A percentile compares a stretch with the other conserved stretches of the same genome.
Conservation (phyloP, 2,888 invertebrate genomes). For the Chymomyza fuscimana region DNA sequence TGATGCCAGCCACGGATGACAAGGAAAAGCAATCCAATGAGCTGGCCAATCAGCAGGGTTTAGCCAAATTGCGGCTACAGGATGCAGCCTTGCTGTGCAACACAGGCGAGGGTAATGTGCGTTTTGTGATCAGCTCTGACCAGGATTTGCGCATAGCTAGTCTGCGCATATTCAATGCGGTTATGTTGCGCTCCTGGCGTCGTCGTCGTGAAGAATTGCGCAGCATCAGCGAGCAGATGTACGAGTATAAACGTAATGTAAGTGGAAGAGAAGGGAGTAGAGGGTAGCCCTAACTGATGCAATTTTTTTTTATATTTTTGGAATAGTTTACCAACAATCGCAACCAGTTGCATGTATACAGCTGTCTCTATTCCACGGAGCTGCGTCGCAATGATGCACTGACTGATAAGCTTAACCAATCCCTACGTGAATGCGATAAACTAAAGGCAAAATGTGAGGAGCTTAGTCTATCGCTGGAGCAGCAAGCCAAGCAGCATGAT, state of each 20-base stretch:
- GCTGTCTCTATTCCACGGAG: slow-evolving; percentile 75
- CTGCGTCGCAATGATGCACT: slow-evolving; percentile 76
- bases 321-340: slow-evolving; percentile 72
- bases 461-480: slow-evolving; percentile 58
- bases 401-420: slow-evolving; percentile 62
- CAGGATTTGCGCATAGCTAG: slow-evolving; percentile 71
- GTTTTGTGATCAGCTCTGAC: slow-evolving; percentile 39
- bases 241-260: slow-evolving; percentile 70
- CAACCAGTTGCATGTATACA: slow-evolving; percentile 77
- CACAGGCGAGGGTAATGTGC: slow-evolving; percentile 29
- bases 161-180: slow-evolving; percentile 75
- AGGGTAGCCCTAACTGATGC: too few relatives aligned
- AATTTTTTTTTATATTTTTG: not conserved
- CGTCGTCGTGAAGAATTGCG: slow-evolving; percentile 77
- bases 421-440: slow-evolving; percentile 68
- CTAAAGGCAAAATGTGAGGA: slow-evolving; percentile 54
- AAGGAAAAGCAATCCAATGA: not conserved
- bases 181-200: slow-evolving; percentile 78
- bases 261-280: slow-evolving; percentile 22
- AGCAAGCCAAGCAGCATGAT: slow-evolving; percentile 51
- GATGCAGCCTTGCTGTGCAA: slow-evolving; percentile 38
- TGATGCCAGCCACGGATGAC: slow-evolving; percentile 16
- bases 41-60: slow-evolving; percentile 25
- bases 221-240: slow-evolving; percentile 68
- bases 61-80: slow-evolving; percentile 40